A percentile compares a stretch with the other conserved stretches of the same genome.
Evolutionary conservation across 2,113 vertebrate species (phyloP).

Genomic region (Pristiophorus japonicus): DNA sequence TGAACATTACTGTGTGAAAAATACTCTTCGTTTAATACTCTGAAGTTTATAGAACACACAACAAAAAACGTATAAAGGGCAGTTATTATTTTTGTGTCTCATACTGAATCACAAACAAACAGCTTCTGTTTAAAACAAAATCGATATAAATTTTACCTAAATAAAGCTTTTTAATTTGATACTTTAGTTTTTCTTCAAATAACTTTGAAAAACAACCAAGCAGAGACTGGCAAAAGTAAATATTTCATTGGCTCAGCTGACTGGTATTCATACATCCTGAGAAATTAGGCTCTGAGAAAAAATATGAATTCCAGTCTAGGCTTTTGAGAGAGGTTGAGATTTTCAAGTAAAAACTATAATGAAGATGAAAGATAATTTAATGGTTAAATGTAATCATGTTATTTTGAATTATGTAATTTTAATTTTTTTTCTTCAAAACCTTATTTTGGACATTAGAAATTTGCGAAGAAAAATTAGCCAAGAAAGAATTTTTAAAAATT

Average conservation of each 20-base stretch:
- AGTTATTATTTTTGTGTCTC: background rate
- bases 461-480: no score
- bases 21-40: no score
- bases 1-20: no score
- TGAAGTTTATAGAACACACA: no score
- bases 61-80: background rate
- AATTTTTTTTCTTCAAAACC: background rate
- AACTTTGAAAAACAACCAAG: background rate
- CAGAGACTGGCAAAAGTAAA: background rate
- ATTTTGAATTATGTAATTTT: no score
- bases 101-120: background rate
- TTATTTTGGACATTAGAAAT: no score
- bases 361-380: background rate
- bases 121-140: background rate
- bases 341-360: no score
- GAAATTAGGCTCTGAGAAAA: background rate
- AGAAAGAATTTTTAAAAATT: no score
- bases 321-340: background rate
- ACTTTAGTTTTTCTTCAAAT: background rate
- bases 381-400: background rate
- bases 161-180: background rate
- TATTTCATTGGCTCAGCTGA: background rate
- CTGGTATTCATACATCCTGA: background rate
- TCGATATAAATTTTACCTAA: background rate
- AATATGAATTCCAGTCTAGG: background rate